Evolutionary conservation across 2,888 invertebrate genomes (phyloP).

Genomic region (Colletes collaris): DNA sequence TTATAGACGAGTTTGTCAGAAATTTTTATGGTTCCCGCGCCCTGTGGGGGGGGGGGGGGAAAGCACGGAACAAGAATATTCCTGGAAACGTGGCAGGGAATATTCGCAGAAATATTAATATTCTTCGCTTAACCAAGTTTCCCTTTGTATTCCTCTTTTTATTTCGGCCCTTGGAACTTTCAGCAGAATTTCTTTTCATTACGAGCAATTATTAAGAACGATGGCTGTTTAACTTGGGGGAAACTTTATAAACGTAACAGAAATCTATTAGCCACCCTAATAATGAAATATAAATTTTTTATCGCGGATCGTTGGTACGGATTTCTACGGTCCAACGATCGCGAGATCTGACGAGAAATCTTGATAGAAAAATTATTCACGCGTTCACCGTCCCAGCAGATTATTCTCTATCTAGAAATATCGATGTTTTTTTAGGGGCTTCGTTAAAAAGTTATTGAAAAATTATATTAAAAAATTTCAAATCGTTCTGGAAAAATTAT

Average conservation of each 20-base stretch:
- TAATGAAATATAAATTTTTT: constrained; percentile 33
- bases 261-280: constrained; percentile 16
- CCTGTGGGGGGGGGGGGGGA: not conserved
- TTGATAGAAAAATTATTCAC: not conserved
- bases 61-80: constrained; percentile 7
- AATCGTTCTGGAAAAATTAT: too few relatives aligned
- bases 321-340: not conserved
- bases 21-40: constrained; percentile 6
- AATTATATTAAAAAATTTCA: too few relatives aligned
- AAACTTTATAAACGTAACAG: constrained; percentile 20
- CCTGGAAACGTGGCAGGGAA: constrained; percentile 17
- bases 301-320: constrained; percentile 7
- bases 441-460: too few relatives aligned
- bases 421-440: too few relatives aligned
- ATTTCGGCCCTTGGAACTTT: constrained; percentile 19
- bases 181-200: constrained; percentile 25
- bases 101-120: constrained; percentile 25
- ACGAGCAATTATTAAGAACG: constrained; percentile 30
- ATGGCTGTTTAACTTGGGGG: constrained; percentile 22
- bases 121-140: constrained; percentile 15
- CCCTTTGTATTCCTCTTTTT: constrained; percentile 9
- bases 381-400: too few relatives aligned
- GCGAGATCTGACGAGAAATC: not conserved
- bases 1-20: constrained; percentile 5
- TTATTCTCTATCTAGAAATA: too few relatives aligned